Conservation (phyloP, 2,113 vertebrate species). For the Trochalopteron elliotii region DNA sequence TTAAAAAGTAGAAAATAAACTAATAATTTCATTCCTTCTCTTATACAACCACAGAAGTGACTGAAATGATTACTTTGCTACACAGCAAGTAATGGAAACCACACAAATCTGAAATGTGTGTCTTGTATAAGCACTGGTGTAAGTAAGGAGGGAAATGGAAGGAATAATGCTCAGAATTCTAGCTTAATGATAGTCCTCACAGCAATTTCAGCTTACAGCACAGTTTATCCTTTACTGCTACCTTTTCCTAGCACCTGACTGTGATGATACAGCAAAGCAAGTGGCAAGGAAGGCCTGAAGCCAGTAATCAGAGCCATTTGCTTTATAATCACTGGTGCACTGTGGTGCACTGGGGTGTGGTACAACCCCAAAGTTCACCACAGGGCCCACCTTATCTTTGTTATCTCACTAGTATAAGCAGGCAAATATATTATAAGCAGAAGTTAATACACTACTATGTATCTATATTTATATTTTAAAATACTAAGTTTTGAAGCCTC, state of each 20-base stretch:
- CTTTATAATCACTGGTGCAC: not conserved
- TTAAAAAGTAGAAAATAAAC: not conserved
- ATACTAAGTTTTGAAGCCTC: not conserved
- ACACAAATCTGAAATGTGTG: accelerated
- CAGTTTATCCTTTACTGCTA: not conserved
- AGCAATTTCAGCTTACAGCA: not conserved
- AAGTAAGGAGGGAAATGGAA: not conserved
- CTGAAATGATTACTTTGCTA: not conserved
- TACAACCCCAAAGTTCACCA: not conserved
- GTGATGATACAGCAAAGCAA: not conserved
- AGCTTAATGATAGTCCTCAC: not conserved
- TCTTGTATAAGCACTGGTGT: accelerated
- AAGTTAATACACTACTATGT: not conserved
- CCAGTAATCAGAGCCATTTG: not conserved
- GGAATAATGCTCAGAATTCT: not conserved
- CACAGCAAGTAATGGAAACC: not conserved
- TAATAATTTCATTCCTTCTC: not conserved
- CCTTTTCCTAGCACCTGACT: not conserved
- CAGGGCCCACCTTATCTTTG: not conserved
- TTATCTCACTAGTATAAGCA: not conserved
- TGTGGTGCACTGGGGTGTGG: not conserved
- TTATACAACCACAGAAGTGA: not conserved
- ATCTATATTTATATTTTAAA: not conserved
- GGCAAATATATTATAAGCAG: not conserved
- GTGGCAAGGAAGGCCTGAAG: not conserved